Percentiles rank a stretch among this genome's conserved stretches.
Conservation (phyloP, 2,797 vertebrate genomes). For the Leuciscus waleckii region DNA sequence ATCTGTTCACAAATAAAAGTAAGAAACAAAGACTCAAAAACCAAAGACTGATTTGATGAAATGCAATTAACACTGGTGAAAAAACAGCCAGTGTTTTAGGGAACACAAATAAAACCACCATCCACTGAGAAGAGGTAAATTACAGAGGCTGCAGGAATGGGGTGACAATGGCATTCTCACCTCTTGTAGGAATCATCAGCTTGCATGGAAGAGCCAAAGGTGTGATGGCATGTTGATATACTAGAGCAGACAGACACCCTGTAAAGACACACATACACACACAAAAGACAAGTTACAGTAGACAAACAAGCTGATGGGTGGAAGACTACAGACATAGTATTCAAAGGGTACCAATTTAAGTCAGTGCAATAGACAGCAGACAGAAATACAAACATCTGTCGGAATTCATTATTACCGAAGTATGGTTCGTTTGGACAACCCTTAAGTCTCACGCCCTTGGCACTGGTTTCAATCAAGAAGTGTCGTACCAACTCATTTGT, state of each 20-base stretch:
- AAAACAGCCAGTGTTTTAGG: neutral
- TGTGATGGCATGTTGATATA: slow-evolving; percentile 98
- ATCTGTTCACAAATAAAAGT: slow-evolving; percentile 74
- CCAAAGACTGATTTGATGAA: neutral
- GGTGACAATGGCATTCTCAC: slow-evolving; percentile 71
- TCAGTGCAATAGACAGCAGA: neutral
- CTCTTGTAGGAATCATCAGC: slow-evolving; percentile 95
- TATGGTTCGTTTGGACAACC: slow-evolving; percentile 96
- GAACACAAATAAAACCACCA: neutral
- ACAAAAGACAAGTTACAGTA: slow-evolving; percentile 42
- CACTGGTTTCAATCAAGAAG: slow-evolving; percentile 95
- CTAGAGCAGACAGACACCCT: slow-evolving; percentile 96
- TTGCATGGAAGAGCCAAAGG: slow-evolving; percentile 96
- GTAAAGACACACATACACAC: slow-evolving; percentile 37
- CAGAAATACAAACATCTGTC: neutral
- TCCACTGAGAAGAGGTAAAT: neutral
- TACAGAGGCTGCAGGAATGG: slow-evolving; percentile 18
- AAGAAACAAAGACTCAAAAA: slow-evolving; percentile 1
- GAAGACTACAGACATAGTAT: neutral
- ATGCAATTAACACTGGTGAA: neutral
- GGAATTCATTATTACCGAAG: slow-evolving; percentile 82
- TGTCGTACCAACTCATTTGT: slow-evolving; percentile 94
- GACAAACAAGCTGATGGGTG: slow-evolving; percentile 40
- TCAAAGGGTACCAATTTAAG: neutral
- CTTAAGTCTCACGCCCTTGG: slow-evolving; percentile 95